Evolutionary conservation across 2,113 vertebrate genomes (phyloP).

Genomic region (Mirounga angustirostris): DNA sequence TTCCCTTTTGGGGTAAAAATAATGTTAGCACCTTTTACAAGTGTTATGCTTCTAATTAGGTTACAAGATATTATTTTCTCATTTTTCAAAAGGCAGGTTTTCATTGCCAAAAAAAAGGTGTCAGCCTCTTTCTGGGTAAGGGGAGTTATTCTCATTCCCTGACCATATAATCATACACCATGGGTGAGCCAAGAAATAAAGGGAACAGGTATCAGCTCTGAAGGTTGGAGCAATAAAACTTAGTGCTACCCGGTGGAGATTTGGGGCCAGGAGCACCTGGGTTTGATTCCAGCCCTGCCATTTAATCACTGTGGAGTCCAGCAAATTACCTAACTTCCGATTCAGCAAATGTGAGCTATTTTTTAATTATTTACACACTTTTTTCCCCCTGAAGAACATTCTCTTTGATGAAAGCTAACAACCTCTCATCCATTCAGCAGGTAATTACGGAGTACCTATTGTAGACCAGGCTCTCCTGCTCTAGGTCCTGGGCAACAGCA

Average conservation of each 20-base stretch:
- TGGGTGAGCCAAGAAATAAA: not conserved
- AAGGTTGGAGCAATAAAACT: not conserved
- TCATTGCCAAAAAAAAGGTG: slow-evolving; percentile 10
- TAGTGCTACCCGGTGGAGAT: not conserved
- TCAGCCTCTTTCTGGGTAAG: not conserved
- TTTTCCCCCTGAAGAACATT: not conserved
- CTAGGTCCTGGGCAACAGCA: not conserved
- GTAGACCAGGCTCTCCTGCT: not conserved
- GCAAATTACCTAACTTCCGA: not conserved
- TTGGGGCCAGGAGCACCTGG: not conserved
- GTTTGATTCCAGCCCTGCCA: not conserved
- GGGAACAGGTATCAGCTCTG: not conserved
- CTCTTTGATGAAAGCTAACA: not conserved
- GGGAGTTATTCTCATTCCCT: not conserved
- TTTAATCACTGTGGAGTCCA: not conserved
- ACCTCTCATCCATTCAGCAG: not conserved
- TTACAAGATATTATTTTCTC: not conserved
- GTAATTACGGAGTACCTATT: not conserved
- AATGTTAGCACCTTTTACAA: slow-evolving; percentile 40
- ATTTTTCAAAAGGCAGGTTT: slow-evolving; percentile 32
- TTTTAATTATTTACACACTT: not conserved
- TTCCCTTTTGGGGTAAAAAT: slow-evolving; percentile 7
- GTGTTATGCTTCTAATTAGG: slow-evolving; percentile 22
- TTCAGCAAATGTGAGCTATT: not conserved
- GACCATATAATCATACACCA: not conserved